Base-by-base conservation (phyloP, 53 echinoderm and acorn worm genomes). In the Glandiceps talaboti region DNA sequence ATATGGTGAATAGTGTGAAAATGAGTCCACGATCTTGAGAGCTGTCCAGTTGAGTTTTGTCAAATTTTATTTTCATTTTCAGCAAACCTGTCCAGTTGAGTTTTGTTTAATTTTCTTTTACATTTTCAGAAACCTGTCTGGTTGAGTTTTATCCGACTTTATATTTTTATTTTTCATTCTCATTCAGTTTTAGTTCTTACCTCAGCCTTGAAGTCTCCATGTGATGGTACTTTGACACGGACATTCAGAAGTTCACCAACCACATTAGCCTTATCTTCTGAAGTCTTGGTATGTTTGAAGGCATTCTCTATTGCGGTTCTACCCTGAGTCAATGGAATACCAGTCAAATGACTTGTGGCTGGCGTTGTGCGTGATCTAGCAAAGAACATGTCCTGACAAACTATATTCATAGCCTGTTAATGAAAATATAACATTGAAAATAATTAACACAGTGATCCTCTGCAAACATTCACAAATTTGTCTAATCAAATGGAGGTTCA, bases 381-480 rank as follows among this genome's bases (percentile, higher is more conserved):
- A 78, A 96, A 96, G 97, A 96, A 96, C 97, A 96, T 96, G 83
- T 96, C 97, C 82, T 96, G 97, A 73, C 97, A 96, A 73, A 96
- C 88, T 31, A 93, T 85, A 29, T 90, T 93, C 84, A 96, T 93
- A 6, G 90, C 88, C 97, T 96, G 79, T 26, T 28, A 33, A 64
- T 1, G 31, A 30, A 30, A 84, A 28, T 14, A 73, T 28, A 1
- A 73, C 6, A 29, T 73, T 33, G 26, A 32, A 1, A 32, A 33
- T 31, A 32, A 1, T 25, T 27, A 33, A 64, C 31, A 80, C 33
- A 1, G 1, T 26, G 26, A 30, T 6, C 29, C 30, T 6, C n/a
- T n/a, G n/a, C n/a, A n/a, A n/a, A n/a, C n/a, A n/a, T n/a, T n/a
- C n/a, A n/a, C n/a, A n/a, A n/a, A n/a, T n/a, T n/a, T n/a, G n/a